Base-by-base conservation (phyloP, 2,888 invertebrate genomes). In the Noctua fimbriata region DNA sequence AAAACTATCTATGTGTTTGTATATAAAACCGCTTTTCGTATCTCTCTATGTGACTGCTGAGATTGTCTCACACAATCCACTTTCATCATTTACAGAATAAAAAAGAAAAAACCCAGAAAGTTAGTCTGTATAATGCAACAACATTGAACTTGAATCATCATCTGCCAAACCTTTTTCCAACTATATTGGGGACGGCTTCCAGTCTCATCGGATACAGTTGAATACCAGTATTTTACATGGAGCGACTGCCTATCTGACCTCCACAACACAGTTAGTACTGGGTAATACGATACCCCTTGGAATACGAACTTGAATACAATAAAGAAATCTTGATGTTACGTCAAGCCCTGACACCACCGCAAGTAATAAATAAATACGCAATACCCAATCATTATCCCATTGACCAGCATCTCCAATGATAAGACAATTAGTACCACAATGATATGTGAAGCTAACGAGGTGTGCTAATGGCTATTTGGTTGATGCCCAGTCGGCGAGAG, bases 391-490 rank as follows among this genome's bases (percentile, higher is more conserved):
- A 69, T 85, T 63, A 21, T n/a, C 70, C 12, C 76, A 76, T 76
- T n/a, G 47, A 28, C 16, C 66, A 67, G 69, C 36, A 49, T 60
- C 28, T 49, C 32, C 44, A 77, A 88, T 87, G 69, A 73, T 82
- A 70, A 60, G 16, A 81, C 82, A 79, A 86, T 87, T 78, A 84
- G 69, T 73, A 67, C 58, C 78, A 77, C 79, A 80, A 79, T 79
- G 76, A 76, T 71, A 60, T 69, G 69, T 66, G 65, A 58, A 41
- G 77, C 87, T 87, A 86, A 88, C 82, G 87, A 88, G 74, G 63
- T 14, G 58, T 70, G 0, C 76, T 81, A 78, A 84, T 78, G 60
- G 44, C 16, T 75, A 63, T 85, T 86, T 85, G 47, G 85, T 85
- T 5, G 73, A 12, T 28, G 41, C 55, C 24, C 74, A 75, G 28